Conservation (phyloP, 2,888 invertebrate genomes). For the Coenonympha glycerion region DNA sequence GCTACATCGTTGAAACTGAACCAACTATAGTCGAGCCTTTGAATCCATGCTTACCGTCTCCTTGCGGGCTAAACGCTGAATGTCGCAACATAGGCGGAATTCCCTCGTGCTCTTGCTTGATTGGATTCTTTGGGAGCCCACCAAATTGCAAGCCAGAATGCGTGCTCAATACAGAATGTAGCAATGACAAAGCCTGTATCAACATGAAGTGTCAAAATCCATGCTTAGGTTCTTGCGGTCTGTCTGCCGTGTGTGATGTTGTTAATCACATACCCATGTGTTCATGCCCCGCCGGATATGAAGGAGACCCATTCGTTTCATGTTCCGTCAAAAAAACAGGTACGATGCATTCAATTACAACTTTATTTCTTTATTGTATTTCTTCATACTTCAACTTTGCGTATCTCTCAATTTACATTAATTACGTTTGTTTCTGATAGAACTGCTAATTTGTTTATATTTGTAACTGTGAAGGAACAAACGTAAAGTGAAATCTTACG, state of each 20-base stretch:
- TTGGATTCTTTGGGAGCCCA: slow-evolving; percentile 81
- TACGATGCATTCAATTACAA: slow-evolving; percentile 30
- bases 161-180: slow-evolving; percentile 83
- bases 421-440: too few species aligned
- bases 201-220: slow-evolving; percentile 86
- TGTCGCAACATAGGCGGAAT: slow-evolving; percentile 72
- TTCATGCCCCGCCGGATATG: slow-evolving; percentile 77
- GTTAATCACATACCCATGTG: slow-evolving; percentile 86
- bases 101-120: slow-evolving; percentile 81
- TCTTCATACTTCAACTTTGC: too few species aligned
- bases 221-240: slow-evolving; percentile 85
- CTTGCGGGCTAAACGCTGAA: slow-evolving; percentile 84
- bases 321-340: slow-evolving; percentile 74
- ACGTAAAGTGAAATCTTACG: too few species aligned
- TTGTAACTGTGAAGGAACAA: too few species aligned
- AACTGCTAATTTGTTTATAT: too few species aligned
- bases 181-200: slow-evolving; percentile 83
- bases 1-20: slow-evolving; percentile 47
- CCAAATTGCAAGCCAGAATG: slow-evolving; percentile 86
- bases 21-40: slow-evolving; percentile 38
- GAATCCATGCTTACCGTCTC: slow-evolving; percentile 84
- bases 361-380: too few species aligned
- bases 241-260: slow-evolving; percentile 82
- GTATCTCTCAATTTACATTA: too few species aligned
- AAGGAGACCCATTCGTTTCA: slow-evolving; percentile 84